Evolutionary conservation across 2,113 vertebrate genomes (phyloP).

Genomic region (Oriolus oriolus): DNA sequence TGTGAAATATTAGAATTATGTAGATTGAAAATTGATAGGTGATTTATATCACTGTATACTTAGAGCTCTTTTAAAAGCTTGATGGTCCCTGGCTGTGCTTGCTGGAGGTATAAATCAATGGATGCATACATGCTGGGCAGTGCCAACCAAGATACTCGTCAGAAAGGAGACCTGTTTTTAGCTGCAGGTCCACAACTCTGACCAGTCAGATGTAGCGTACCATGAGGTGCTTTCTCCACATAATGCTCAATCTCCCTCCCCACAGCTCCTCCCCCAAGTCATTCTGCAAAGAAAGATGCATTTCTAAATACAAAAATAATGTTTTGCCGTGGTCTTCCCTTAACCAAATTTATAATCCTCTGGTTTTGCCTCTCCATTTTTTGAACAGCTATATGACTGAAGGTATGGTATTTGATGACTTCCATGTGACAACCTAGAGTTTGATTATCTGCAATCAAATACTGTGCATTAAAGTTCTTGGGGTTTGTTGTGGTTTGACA

Average conservation of each 20-base stretch:
- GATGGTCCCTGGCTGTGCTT: neutral
- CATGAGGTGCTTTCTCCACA: neutral
- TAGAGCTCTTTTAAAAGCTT: neutral
- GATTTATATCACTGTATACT: neutral
- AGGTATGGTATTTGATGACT: neutral
- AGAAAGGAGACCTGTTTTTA: neutral
- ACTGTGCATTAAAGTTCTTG: neutral
- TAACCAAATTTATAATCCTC: neutral
- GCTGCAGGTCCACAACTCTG: neutral
- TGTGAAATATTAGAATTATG: neutral
- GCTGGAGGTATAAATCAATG: neutral
- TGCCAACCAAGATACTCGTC: neutral
- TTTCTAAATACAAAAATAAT: neutral
- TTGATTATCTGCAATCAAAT: neutral
- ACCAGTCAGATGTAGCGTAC: neutral
- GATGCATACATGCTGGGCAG: neutral
- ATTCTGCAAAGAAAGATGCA: neutral
- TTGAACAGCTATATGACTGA: neutral
- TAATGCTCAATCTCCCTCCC: neutral
- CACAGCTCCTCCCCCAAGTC: accelerated
- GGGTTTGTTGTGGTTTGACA: too few relatives aligned
- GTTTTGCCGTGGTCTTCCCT: neutral
- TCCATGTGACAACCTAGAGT: neutral
- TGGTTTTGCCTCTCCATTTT: neutral
- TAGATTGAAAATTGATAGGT: neutral